phyloP scores from a whole-genome alignment of 2,888 invertebrate species.

The Polyommatus icarus region DNA sequence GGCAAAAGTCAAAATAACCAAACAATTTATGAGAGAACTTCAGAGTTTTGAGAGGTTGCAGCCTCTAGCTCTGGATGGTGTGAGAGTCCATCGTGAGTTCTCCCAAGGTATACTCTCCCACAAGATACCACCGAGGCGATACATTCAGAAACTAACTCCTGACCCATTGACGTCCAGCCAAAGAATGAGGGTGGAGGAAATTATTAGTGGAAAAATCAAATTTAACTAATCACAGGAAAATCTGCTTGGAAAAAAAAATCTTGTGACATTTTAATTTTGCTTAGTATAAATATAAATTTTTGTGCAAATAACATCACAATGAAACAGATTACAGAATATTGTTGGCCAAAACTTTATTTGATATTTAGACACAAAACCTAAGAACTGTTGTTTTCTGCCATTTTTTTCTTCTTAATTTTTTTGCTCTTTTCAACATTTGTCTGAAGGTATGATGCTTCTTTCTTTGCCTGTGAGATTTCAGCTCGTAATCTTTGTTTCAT shows the following conservation, averaged over 20 bases:
- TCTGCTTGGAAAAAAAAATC: too few relatives aligned
- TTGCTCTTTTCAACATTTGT: slow-evolving; percentile 90
- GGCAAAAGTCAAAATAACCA: slow-evolving; percentile 73
- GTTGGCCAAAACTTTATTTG: background rate
- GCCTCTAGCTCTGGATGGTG: slow-evolving; percentile 82
- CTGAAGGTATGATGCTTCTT: slow-evolving; percentile 93
- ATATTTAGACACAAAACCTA: slow-evolving; percentile 23
- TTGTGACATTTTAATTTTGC: too few relatives aligned
- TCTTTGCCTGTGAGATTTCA: slow-evolving; percentile 95
- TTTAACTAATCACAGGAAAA: slow-evolving; percentile 42
- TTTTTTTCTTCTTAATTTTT: slow-evolving; percentile 72
- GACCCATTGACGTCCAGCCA: slow-evolving; percentile 64
- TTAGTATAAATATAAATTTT: background rate
- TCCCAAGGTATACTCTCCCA: slow-evolving; percentile 79
- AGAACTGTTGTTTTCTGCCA: slow-evolving; percentile 20
- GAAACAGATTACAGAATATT: background rate
- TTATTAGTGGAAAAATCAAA: slow-evolving; percentile 64
- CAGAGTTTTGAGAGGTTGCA: slow-evolving; percentile 82
- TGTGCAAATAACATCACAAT: background rate
- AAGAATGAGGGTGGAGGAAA: slow-evolving; percentile 71
- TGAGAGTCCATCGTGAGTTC: slow-evolving; percentile 83
- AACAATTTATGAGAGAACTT: slow-evolving; percentile 82
- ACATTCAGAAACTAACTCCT: slow-evolving; percentile 67
- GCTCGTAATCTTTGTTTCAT: slow-evolving; percentile 91
- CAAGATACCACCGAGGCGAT: slow-evolving; percentile 67